Base-by-base conservation (phyloP, 2,113 vertebrate genomes). In the Pedionomus torquatus region DNA sequence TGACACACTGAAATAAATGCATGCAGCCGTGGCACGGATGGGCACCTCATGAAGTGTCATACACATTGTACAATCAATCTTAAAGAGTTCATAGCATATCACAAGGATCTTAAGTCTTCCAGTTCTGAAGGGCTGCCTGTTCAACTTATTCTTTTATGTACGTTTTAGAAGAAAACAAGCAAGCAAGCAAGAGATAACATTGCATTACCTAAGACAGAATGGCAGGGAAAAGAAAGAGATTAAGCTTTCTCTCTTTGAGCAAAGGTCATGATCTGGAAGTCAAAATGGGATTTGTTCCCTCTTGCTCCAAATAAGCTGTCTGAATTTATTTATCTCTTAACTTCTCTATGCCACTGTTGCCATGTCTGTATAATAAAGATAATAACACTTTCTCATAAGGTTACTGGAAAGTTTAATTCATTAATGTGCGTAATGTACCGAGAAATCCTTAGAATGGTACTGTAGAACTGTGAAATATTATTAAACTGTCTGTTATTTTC, bases 371-470 rank as follows among this genome's bases (percentile, higher is more conserved):
- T 23, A 81, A 83, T 58, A 86, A 89, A 55, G 54, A 68, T 57
- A 65, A 41, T 83, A 79, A 37, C 52, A 77, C 13, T 74, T 86
- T 24, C 24, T 81, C 51, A 44, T 54, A 81, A 80, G n/a, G 82
- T 93, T 94, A 81, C 31, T 81, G 35, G 10, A 80, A 93, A 90
- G 44, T 76, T 92, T 95, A 94, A 93, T 92, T 89, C 57, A 82
- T 82, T 91, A 84, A 84, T 72, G 12, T 57, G 35, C 57, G 14
- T n/a, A 83, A 90, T 71, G 37, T 68, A 81, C 17, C 4, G 8
- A 89, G 48, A 12, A 78, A 48, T 65, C 75, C 64, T 87, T 89
- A 68, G n/a, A 83, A 90, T 21, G 9, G 31, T 80, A 68, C 51
- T 64, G 44, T 37, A 64, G 61, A 46, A 41, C 75, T 78, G 52